Evolutionary conservation across 2,113 vertebrate species (phyloP), one percentile per base, ranked within the genome.

Genomic region (Labeo rohita): DNA sequence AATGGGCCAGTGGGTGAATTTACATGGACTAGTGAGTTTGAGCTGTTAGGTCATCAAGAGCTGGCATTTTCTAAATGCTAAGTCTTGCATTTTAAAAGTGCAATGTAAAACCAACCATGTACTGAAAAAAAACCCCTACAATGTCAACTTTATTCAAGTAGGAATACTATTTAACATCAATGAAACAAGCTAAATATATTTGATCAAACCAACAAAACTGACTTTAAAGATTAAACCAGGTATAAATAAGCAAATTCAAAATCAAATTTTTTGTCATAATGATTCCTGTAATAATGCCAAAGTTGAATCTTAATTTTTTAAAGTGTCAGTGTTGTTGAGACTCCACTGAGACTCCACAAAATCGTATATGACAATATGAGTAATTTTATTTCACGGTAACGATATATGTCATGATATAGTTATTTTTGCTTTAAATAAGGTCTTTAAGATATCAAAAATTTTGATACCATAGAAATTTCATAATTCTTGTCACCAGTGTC

Each of bases 21-120:
- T 89, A 79, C 83, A 89, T 78, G 84, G 86, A 56, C 65, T 76
- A 87, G 43, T 85, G 80, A 73, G 21, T 85, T 21, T 82, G 78
- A 82, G 15, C 68, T 21, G 63, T 77, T 61, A n/a, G 47, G 18
- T 63, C 56, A 84, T 74, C 80, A 65, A 65, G 49, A 85, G 47
- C 18, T 81, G 82, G 50, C 52, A 84, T 86, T 88, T 86, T 80
- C 63, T 85, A 77, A 82, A 82, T 70, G 78, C 43, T 77, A 68
- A 56, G 34, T 13, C 16, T 84, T 66, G 23, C 59, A 86, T 84
- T 82, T 80, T 75, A 49, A 86, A n/a, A 43, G 34, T n/a, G 82
- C 68, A 72, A 83, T 56, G 34, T n/a, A 84, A 54, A 50, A 43
- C 12, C 50, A n/a, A 4, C 28, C 34, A 56, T 59, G 34, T 23